These are phyloP conservation scores for Noctilio leporinus DNA, from an alignment of 2,113 vertebrate species.

Conservation along the genomic window DNA sequence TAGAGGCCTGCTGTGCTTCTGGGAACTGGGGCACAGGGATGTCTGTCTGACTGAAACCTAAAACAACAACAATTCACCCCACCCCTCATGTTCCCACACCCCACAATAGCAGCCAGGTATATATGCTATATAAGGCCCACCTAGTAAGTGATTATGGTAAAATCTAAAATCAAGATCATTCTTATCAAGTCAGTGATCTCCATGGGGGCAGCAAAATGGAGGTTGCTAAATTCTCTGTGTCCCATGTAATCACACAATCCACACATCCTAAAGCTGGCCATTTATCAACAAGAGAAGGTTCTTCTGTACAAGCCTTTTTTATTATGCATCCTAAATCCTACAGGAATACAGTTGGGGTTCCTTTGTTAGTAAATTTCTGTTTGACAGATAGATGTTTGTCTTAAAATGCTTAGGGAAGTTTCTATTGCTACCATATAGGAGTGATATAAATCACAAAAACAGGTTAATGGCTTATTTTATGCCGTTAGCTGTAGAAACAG, in stretches of 20 bases:
- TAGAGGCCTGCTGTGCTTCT: conserved; percentile 75
- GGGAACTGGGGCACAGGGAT: conserved; percentile 74
- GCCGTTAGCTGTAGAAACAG: background rate
- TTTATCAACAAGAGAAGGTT: background rate
- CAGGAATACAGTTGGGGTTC: background rate
- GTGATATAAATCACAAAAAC: conserved; percentile 39
- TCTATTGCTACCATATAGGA: background rate
- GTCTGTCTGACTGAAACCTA: conserved; percentile 76
- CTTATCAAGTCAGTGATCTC: conserved; percentile 26
- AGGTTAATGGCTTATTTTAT: background rate
- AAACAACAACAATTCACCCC: conserved; percentile 75
- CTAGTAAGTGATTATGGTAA: conserved; percentile 39
- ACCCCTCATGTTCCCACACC: conserved; percentile 61
- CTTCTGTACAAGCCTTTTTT: conserved; percentile 4
- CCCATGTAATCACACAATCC: background rate
- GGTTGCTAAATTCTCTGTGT: background rate
- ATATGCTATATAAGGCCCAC: conserved; percentile 43
- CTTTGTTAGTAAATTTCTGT: conserved; percentile 13
- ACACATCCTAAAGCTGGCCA: background rate
- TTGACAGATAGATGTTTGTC: background rate
- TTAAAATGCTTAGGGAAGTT: background rate
- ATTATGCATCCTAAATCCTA: background rate
- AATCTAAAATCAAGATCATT: conserved; percentile 37
- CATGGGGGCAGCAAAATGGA: background rate
- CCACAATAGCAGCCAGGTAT: conserved; percentile 55